Evolutionary conservation across 2,797 vertebrate species (phyloP), one percentile per base, ranked within the genome.

Genomic region (Oceanodroma leucorhoa): DNA sequence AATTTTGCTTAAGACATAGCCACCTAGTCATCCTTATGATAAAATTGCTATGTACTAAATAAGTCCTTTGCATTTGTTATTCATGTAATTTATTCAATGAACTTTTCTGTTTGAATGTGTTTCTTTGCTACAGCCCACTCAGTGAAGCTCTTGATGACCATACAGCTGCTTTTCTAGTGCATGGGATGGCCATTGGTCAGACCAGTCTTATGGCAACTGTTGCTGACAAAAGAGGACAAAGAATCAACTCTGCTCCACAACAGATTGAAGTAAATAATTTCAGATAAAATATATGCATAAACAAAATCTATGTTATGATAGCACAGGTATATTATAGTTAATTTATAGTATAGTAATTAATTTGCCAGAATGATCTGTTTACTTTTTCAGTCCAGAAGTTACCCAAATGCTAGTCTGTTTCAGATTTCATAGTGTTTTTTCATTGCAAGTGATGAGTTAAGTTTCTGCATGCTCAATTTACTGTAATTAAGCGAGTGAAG

Each of bases 121-220:
- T 82, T 71, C 36, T 89, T 55, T 93, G 10, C 89, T 77, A 12
- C 98, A 99, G 99, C 82, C 94, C 97, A 8, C 96, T 99, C 17
- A 89, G 93, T 0, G 99, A 99, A 94, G 97, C 98, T 29, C 96
- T 96, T 9, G 99, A 99, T 94, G 97, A 97, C 8, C 98, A 99
- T 65, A 99, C 99, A 0, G 98, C 98, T 19, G 97, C 98, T 26
- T 99, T 99, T 96, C 96, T 98, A 3, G 98, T 99, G 83, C 98
- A 98, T 15, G 99, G 99, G 2, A 6, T 98, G 61, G 94, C 98
- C 29, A 98, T 99, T 6, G 99, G 99, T 79, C 99, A 99, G 97
- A 99, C 99, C 8, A 99, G 98, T 50, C 97, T 99, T 64, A 98
- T 97, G 1, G 99, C 99, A 21, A 94, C 98, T 22, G 98, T 99